phyloP scores from a whole-genome alignment of 2,797 vertebrate genomes.

The Hypotaenidia okinawae region DNA sequence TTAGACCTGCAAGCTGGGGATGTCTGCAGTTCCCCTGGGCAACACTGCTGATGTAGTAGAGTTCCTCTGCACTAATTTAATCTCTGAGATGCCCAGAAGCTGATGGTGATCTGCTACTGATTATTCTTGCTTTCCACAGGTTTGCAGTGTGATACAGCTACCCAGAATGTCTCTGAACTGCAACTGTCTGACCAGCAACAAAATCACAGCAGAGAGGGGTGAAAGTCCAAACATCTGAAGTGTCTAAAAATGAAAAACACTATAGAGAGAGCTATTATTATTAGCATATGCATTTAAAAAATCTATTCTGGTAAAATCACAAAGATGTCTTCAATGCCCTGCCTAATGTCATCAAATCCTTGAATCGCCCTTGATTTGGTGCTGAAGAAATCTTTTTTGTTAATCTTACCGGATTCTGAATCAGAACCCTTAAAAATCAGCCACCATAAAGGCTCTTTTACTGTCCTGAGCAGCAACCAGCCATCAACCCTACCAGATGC shows the following conservation, averaged over 20 bases:
- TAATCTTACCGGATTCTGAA: background rate
- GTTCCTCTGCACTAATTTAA: background rate
- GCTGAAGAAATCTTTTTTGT: background rate
- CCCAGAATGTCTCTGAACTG: background rate
- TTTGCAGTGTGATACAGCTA: background rate
- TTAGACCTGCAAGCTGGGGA: background rate
- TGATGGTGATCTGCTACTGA: background rate
- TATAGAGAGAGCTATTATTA: background rate
- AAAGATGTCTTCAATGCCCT: background rate
- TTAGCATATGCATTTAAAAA: background rate
- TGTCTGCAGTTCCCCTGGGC: background rate
- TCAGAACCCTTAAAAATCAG: background rate
- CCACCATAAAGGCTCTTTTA: background rate
- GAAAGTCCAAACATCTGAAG: background rate
- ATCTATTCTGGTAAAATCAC: background rate
- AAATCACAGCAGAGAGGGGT: background rate
- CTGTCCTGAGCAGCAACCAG: background rate
- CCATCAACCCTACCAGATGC: background rate
- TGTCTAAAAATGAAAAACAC: background rate
- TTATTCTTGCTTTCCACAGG: background rate
- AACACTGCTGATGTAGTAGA: background rate
- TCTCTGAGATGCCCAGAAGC: background rate
- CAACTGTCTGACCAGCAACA: background rate
- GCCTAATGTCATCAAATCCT: background rate
- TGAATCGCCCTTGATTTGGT: accelerated